Evolutionary conservation across 2,888 invertebrate genomes (phyloP), one percentile per base, ranked within the genome.

Genomic region (Penaeus monodon): DNA sequence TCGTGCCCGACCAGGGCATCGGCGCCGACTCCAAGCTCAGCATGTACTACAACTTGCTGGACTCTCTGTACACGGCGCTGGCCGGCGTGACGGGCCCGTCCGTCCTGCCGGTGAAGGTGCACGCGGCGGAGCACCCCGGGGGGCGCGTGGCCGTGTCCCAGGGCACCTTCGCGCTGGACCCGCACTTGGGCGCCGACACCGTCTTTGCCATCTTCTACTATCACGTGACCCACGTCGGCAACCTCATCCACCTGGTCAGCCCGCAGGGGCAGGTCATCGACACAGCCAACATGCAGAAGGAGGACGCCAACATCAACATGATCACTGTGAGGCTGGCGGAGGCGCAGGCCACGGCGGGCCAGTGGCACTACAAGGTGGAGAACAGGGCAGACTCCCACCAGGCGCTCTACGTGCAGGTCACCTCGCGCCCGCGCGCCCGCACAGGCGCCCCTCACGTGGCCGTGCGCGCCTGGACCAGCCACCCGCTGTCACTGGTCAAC

Each of bases 1-100:
- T 88, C n/a, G 88, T 90, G n/a, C 88, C 89, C 87, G 90, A 90
- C 29, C 88, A 90, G 81, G 90, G 90, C 24, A 88, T 90, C 2
- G 90, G 90, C 17, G 87, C 88, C 68, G 90, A 90, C 81, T 90
- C 90, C 27, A 90, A 90, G 66, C 85, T 90, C 27, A 88, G 82
- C 76, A 90, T 90, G 90, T 73, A 89, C 76, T 87, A 89, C 44
- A 85, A 88, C 1, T 77, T 90, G 33, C 88, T 90, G 90, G 85
- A 90, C 70, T 88, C 90, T 33, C 83, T 90, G 8, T 77, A 87
- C 44, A 85, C 90, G 8, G 88, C 87, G 24, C 87, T 90, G 24
- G 84, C 77, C n/a, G 78, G 65, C 10, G 79, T 88, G 14, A 81
- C 76, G 22, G 79, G 86, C 33, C 70, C 84, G 27, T 33, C 78